Evolutionary conservation across 2,888 invertebrate species (phyloP), one percentile per base, ranked within the genome.

Genomic region (Apotomis capreana): DNA sequence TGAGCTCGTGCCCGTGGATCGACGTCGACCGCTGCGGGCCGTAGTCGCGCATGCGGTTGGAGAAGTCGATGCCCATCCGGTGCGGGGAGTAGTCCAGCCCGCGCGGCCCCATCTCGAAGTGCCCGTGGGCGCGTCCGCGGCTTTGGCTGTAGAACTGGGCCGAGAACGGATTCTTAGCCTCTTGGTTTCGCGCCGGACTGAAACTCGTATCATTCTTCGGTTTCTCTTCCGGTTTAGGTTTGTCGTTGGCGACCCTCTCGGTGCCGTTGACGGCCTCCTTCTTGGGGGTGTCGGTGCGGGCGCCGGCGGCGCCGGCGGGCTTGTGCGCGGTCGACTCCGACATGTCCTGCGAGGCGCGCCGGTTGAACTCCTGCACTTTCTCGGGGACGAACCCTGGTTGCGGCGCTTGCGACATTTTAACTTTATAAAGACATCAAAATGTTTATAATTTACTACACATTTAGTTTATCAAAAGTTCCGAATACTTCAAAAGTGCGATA

Each of bases 31-130:
- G 82, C 73, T 92, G 93, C 2, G 93, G 92, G 0, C 90, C 90
- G 62, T 89, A 91, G 61, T 93, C 93, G 2, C 93, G 81, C 69
- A 91, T 79, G 8, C 93, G 83, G 73, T 89, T 90, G 12, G 90
- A 87, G 54, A 89, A 89, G 62, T 94, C 93, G 59, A 88, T 76
- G 3, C 88, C 89, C 87, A 90, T 87, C 6, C 93, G 84, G 55
- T 93, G 93, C 0, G 94, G 93, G 0, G 93, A 93, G 76, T 91
- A 93, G 78, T 93, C 93, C 49, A 93, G 72, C 0, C 93, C 93
- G 0, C 93, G 86, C 0, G 93, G 91, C 4, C 93, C 93, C 92
- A 93, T 93, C 79, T 94, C 93, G 72, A 93, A 93, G 77, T 93
- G 93, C 0, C 92, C 92, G 63, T 92, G 91, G 1, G 88, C 83